phyloP scores from a whole-genome alignment of 2,797 vertebrate species.

The Sebastes baramenuke region DNA sequence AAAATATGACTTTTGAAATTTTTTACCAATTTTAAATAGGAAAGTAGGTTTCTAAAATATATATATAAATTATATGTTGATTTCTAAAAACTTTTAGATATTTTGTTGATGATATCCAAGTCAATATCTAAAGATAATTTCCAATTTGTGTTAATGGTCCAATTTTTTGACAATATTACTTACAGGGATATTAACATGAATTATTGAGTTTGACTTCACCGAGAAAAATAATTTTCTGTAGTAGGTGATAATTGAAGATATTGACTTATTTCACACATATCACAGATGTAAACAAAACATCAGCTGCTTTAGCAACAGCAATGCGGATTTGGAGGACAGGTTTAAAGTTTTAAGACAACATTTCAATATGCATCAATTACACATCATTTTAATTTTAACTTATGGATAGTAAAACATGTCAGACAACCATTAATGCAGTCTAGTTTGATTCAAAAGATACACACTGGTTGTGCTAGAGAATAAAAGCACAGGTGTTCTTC shows the following conservation, averaged over 20 bases:
- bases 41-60: background rate
- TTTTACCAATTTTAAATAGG: background rate
- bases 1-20: background rate
- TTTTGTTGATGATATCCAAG: background rate
- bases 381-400: no score
- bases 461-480: background rate
- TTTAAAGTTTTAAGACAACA: no score
- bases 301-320: no score
- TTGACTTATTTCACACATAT: no score
- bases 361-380: no score
- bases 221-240: no score
- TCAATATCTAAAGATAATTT: background rate
- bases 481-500: background rate
- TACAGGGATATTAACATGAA: no score
- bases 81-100: background rate
- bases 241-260: no score
- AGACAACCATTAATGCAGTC: background rate
- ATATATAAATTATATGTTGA: background rate
- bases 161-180: background rate
- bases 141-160: background rate
- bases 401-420: background rate
- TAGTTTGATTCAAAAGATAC: background rate
- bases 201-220: no score
- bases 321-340: no score
- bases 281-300: no score